phyloP scores from a whole-genome alignment of 35 echinoderm and acorn worm genomes.

The Anneissia japonica region DNA sequence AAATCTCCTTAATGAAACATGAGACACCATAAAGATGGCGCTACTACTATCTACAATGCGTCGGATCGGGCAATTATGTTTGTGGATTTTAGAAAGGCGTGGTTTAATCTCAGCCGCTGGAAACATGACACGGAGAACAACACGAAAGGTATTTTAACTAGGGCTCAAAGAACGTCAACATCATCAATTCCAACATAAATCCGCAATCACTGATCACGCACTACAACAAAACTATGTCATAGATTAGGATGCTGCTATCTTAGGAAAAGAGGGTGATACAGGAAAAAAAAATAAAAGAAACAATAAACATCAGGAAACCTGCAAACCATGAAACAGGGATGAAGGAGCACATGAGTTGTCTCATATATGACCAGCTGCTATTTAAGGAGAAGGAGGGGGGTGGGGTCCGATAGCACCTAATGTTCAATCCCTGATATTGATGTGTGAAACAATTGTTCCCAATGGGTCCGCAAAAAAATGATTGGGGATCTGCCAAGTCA shows the following conservation, averaged over 20 bases:
- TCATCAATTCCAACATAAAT: not conserved
- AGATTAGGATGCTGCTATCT: not conserved
- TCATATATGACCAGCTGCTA: not conserved
- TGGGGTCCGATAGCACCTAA: too few species aligned
- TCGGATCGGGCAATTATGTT: not conserved
- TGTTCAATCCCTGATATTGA: too few species aligned
- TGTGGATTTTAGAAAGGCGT: not conserved
- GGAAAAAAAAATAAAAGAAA: not conserved
- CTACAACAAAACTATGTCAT: not conserved
- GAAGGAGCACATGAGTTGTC: not conserved
- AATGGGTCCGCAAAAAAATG: too few species aligned
- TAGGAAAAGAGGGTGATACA: not conserved
- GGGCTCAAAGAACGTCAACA: not conserved
- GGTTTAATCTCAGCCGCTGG: not conserved
- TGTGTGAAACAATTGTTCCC: too few species aligned
- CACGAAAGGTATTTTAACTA: not conserved
- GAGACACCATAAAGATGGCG: not conserved
- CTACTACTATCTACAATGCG: not conserved
- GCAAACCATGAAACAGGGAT: not conserved
- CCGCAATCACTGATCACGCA: not conserved
- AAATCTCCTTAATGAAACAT: not conserved
- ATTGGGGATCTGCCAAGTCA: too few species aligned
- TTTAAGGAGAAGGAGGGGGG: not conserved
- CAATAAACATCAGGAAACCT: not conserved
- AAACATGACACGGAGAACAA: not conserved